A percentile compares a stretch with the other conserved stretches of the same genome.
Evolutionary conservation across 2,888 invertebrate species (phyloP).

Genomic region (Phaedon cochleariae): DNA sequence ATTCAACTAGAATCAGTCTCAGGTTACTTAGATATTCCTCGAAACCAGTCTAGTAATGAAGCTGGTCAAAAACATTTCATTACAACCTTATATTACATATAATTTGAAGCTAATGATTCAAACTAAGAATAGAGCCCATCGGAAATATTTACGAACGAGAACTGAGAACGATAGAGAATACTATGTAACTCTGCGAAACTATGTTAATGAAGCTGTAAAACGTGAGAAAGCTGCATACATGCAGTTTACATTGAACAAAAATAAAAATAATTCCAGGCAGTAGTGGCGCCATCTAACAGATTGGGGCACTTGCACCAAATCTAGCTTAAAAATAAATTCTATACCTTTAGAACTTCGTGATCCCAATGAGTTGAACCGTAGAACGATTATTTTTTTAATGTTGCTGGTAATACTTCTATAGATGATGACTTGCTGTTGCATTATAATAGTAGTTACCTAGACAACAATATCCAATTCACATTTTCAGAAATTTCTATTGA

Average conservation of each 20-base stretch:
- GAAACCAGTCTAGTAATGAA: too few species aligned
- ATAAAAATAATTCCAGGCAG: background rate
- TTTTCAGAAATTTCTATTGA: background rate
- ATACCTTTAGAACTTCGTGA: background rate
- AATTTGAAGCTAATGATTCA: conserved; percentile 5
- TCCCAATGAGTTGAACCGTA: background rate
- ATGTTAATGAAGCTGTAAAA: conserved; percentile 8
- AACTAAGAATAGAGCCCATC: background rate
- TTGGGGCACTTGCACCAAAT: background rate
- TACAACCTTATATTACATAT: background rate
- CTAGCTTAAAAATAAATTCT: background rate
- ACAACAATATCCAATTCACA: background rate
- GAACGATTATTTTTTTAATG: background rate
- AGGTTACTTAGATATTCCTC: too few species aligned
- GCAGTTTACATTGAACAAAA: conserved; percentile 2
- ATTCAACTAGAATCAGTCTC: too few species aligned
- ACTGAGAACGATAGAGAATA: conserved; percentile 1
- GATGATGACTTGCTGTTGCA: background rate
- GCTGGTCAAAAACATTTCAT: too few species aligned
- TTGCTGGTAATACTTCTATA: conserved; percentile 2
- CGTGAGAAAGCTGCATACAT: conserved; percentile 9
- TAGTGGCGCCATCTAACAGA: background rate
- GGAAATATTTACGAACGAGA: conserved; percentile 1
- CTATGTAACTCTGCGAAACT: background rate
- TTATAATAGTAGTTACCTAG: background rate